These are phyloP conservation scores for Onychomys leucogaster DNA, from an alignment of 2,797 vertebrate genomes.

Conservation along the genomic window DNA sequence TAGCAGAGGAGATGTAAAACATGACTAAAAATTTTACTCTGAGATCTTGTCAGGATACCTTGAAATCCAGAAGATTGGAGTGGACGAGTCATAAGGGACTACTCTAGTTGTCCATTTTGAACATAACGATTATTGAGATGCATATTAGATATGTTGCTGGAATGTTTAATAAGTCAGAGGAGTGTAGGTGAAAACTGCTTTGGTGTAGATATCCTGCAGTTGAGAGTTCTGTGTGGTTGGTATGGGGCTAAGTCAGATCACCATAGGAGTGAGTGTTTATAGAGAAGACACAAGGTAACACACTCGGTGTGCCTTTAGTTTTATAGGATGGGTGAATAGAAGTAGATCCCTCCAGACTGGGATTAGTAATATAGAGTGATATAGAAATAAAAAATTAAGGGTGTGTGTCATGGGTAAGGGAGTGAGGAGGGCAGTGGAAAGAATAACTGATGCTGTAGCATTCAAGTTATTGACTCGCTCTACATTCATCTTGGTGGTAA, in stretches of 20 bases:
- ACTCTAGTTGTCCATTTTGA: background rate
- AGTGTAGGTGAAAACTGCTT: background rate
- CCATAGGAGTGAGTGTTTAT: background rate
- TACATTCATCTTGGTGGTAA: background rate
- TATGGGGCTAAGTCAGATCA: background rate
- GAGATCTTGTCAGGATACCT: background rate
- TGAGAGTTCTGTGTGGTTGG: too few relatives aligned
- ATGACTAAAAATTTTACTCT: background rate
- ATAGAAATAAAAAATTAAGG: conserved; percentile 25
- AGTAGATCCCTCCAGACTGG: background rate
- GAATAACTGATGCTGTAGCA: background rate
- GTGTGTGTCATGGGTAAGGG: background rate
- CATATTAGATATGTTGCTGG: background rate
- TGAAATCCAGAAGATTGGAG: background rate
- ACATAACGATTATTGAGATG: background rate
- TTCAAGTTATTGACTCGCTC: background rate
- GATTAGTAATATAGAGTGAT: background rate
- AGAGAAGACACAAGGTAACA: background rate
- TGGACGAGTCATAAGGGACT: background rate
- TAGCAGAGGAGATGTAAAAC: background rate
- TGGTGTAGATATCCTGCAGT: background rate
- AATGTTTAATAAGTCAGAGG: background rate
- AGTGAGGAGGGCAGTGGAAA: background rate
- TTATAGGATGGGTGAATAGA: conserved; percentile 32
- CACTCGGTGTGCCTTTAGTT: background rate